Conservation (phyloP, 2,888 invertebrate genomes). For the Pediacus dermestoides region DNA sequence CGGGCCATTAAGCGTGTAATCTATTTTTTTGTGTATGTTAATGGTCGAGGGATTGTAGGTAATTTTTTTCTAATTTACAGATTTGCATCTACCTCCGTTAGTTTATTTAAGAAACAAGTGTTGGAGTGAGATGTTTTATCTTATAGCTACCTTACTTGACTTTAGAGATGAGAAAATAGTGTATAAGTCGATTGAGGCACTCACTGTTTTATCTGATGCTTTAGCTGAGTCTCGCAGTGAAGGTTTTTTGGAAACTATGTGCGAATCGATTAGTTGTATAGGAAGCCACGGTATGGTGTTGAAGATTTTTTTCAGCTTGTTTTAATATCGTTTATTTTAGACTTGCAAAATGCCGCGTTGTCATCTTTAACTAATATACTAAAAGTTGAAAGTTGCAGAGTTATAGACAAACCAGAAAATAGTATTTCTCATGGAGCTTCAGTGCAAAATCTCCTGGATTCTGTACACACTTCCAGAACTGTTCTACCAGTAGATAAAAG, state of each 20-base stretch:
- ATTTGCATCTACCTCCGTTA: slow-evolving; percentile 43
- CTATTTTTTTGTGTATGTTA: no score
- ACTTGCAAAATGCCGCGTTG: slow-evolving; percentile 38
- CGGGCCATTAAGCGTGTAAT: no score
- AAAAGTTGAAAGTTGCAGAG: slow-evolving; percentile 27
- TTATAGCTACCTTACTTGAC: slow-evolving; percentile 46
- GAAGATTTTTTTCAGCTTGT: slow-evolving; percentile 8
- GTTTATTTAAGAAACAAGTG: slow-evolving; percentile 51
- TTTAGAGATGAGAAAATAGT: slow-evolving; percentile 18
- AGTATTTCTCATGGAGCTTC: slow-evolving; percentile 14
- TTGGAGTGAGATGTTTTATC: slow-evolving; percentile 51
- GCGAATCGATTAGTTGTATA: slow-evolving; percentile 41
- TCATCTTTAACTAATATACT: slow-evolving; percentile 32
- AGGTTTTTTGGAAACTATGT: slow-evolving; percentile 42
- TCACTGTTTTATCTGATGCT: slow-evolving; percentile 29
- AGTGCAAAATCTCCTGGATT: slow-evolving; percentile 39
- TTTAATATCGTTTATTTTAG: slow-evolving; percentile 23
- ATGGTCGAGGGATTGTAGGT: no score
- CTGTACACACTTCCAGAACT: slow-evolving; percentile 33
- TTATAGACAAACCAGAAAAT: slow-evolving; percentile 14
- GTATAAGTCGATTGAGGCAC: slow-evolving; percentile 25
- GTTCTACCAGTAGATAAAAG: slow-evolving; percentile 10
- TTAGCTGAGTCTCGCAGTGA: slow-evolving; percentile 31
- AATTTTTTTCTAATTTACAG: slow-evolving; percentile 34
- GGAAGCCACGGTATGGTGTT: slow-evolving; percentile 40